Evolutionary conservation across 2,113 vertebrate genomes (phyloP).

Genomic region (Rhinichthys klamathensis): DNA sequence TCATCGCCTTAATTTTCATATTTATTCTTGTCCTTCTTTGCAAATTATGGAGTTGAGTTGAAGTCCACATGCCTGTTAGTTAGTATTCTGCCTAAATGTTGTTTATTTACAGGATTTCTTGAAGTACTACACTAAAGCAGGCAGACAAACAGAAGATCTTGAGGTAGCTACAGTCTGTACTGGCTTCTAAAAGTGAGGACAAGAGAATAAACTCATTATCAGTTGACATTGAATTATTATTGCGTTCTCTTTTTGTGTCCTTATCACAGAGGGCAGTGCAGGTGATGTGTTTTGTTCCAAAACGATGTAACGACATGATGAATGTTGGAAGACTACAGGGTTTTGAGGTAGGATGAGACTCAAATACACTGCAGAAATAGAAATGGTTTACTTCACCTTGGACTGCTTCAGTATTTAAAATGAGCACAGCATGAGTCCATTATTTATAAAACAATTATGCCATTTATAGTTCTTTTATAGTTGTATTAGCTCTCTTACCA

Average conservation of each 20-base stretch:
- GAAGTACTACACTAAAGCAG: conserved; percentile 86
- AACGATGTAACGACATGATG: conserved; percentile 92
- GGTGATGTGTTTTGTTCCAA: conserved; percentile 90
- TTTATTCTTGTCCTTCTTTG: neutral
- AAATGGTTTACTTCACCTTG: neutral
- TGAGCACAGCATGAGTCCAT: neutral
- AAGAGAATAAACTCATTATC: neutral
- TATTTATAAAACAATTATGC: neutral
- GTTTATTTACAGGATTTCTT: conserved; percentile 81
- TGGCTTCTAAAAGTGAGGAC: neutral
- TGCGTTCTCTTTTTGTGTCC: neutral
- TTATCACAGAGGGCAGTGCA: conserved; percentile 82
- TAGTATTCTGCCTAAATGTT: neutral
- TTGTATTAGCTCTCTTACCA: conserved; percentile 11
- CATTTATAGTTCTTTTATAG: neutral
- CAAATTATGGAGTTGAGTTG: neutral
- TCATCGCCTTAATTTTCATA: neutral
- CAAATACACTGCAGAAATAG: neutral
- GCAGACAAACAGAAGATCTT: conserved; percentile 76
- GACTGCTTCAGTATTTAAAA: neutral
- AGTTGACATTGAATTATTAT: conserved; percentile 8
- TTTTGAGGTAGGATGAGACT: conserved; percentile 80
- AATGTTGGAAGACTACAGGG: conserved; percentile 88
- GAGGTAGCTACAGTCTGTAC: conserved; percentile 70
- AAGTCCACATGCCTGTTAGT: neutral